These are phyloP conservation scores for Syngnathus typhle DNA, from an alignment of 2,113 vertebrate species.

Conservation along the genomic window DNA sequence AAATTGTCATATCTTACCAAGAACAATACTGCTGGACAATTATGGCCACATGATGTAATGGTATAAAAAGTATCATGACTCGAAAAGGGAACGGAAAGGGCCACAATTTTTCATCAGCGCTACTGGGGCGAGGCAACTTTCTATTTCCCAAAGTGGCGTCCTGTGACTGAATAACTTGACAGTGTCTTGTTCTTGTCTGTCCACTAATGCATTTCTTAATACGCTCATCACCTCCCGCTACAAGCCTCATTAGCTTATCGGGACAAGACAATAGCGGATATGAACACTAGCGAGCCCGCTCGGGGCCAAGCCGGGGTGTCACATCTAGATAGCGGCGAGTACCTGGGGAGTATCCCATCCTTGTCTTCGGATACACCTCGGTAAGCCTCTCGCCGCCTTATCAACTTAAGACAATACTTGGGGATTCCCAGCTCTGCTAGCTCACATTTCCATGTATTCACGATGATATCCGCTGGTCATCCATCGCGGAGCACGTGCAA, in stretches of 20 bases:
- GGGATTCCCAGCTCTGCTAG: conserved; percentile 29
- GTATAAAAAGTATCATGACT: too few species aligned
- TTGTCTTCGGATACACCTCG: conserved; percentile 51
- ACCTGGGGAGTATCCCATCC: conserved; percentile 41
- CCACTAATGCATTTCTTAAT: conserved; percentile 57
- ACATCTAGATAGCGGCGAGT: conserved; percentile 62
- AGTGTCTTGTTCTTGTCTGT: conserved; percentile 35
- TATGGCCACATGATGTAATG: too few species aligned
- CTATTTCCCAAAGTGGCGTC: conserved; percentile 16
- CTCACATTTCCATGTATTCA: conserved; percentile 34
- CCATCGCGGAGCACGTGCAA: conserved; percentile 35
- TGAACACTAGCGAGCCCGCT: conserved; percentile 43
- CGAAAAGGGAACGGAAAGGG: too few species aligned
- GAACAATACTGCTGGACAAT: too few species aligned
- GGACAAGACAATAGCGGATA: conserved; percentile 67
- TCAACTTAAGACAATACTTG: conserved; percentile 62
- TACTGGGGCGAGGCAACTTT: not conserved
- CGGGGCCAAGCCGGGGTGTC: conserved; percentile 50
- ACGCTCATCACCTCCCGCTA: conserved; percentile 41
- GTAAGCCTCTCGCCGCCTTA: conserved; percentile 63
- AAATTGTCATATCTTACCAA: too few species aligned
- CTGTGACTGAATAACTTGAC: conserved; percentile 17
- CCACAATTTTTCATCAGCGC: too few species aligned
- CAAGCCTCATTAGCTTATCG: conserved; percentile 69
- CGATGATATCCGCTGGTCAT: conserved; percentile 53